A percentile compares a stretch with the other conserved stretches of the same genome.
These are phyloP conservation scores for Trachelus tabidus DNA, from an alignment of 2,888 invertebrate species.

Conservation along the genomic window DNA sequence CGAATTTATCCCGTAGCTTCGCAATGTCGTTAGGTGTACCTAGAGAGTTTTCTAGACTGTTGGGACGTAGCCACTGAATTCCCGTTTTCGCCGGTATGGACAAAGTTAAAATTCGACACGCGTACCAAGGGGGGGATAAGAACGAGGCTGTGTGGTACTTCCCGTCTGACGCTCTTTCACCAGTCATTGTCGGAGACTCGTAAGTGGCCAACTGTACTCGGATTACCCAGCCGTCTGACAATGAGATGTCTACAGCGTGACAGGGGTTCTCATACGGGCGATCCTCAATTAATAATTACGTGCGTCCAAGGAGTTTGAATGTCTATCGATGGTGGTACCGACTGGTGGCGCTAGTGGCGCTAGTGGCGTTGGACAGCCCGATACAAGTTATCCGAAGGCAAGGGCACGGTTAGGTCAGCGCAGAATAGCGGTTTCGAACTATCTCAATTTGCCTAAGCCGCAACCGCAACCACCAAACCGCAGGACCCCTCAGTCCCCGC, in stretches of 20 bases:
- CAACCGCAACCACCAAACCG: conserved; percentile 58
- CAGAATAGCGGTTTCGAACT: conserved; percentile 58
- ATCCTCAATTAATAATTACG: background rate
- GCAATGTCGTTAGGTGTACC: background rate
- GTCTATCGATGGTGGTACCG: background rate
- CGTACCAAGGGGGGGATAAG: background rate
- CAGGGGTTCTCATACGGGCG: background rate
- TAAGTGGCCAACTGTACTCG: background rate
- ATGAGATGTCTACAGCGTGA: background rate
- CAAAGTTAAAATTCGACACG: background rate
- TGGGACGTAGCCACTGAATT: background rate
- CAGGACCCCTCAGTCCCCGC: conserved; percentile 49
- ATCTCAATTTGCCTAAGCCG: conserved; percentile 61
- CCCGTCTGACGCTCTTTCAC: background rate
- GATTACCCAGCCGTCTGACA: background rate
- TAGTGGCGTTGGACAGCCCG: background rate
- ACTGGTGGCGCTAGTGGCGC: no score
- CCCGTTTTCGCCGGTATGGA: background rate
- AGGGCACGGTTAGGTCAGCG: conserved; percentile 48
- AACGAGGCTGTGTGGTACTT: background rate
- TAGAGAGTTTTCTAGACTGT: background rate
- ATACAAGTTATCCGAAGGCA: background rate
- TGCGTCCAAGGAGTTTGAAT: background rate
- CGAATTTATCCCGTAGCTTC: background rate
- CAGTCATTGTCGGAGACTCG: background rate